Evolutionary conservation across 1,140 invertebrate genomes (phyloP).

Genomic region (Zelostemma sp.): DNA sequence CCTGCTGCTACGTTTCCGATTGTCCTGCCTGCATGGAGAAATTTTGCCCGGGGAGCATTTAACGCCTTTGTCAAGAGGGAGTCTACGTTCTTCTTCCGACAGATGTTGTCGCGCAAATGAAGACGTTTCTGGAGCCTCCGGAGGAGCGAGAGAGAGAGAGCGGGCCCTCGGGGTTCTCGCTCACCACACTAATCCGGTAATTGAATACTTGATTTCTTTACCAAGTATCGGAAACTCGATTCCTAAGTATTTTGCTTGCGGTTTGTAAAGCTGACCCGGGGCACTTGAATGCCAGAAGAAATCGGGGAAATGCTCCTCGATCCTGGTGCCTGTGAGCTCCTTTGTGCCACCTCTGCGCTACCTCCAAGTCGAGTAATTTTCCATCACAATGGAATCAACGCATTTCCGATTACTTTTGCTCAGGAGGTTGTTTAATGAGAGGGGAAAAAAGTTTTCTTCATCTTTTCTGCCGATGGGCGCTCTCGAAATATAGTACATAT

Average conservation of each 20-base stretch:
- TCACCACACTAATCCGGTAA: conserved; percentile 47
- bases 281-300: conserved; percentile 1
- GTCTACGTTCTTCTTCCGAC: conserved; percentile 16
- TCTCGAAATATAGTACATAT: no score
- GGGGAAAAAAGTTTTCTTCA: no score
- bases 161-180: conserved; percentile 23
- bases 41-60: conserved; percentile 18
- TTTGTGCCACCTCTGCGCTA: no score
- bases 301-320: no score
- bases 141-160: background rate
- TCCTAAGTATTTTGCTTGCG: conserved; percentile 1
- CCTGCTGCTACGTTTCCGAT: conserved; percentile 30
- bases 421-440: no score
- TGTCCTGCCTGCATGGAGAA: conserved; percentile 15
- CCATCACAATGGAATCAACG: no score
- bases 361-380: no score
- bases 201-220: conserved; percentile 40
- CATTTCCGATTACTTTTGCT: no score
- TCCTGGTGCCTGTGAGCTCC: no score
- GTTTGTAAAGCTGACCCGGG: background rate
- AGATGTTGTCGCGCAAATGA: conserved; percentile 48
- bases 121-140: conserved; percentile 25
- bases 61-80: conserved; percentile 28
- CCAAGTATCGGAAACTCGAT: conserved; percentile 12
- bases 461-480: no score